A percentile compares a stretch with the other conserved stretches of the same genome.
phyloP scores from a whole-genome alignment of 2,888 invertebrate genomes.

The Rhingia campestris region DNA sequence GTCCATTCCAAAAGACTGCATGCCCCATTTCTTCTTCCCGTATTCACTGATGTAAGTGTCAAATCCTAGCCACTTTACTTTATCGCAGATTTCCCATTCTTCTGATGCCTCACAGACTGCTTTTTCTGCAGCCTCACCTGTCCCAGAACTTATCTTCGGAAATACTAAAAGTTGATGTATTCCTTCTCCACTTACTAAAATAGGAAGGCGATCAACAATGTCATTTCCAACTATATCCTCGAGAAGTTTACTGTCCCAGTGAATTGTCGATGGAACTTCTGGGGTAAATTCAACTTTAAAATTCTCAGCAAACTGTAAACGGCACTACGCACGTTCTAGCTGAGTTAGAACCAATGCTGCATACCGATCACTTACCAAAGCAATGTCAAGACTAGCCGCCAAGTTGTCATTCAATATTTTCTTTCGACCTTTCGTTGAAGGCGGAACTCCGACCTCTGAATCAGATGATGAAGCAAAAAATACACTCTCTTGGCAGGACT shows the following conservation, averaged over 20 bases:
- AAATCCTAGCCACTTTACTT: too few species aligned
- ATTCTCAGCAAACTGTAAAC: too few species aligned
- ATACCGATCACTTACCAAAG: constrained; percentile 18
- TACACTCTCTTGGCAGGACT: too few species aligned
- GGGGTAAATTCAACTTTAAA: too few species aligned
- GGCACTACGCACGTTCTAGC: constrained; percentile 31
- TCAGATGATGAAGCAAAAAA: too few species aligned
- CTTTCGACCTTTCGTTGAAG: neutral
- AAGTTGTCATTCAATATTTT: neutral
- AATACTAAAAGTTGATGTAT: neutral
- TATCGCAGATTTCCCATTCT: too few species aligned
- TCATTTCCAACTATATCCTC: too few species aligned
- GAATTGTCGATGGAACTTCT: neutral
- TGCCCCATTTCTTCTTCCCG: neutral
- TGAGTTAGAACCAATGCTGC: constrained; percentile 20
- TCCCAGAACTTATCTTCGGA: neutral
- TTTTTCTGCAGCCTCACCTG: neutral
- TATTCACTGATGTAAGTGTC: too few species aligned
- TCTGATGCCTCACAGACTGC: neutral
- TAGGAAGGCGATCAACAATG: too few species aligned
- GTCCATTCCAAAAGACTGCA: neutral
- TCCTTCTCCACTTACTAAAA: too few species aligned
- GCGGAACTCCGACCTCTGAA: too few species aligned
- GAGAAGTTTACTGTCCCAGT: constrained; percentile 6
- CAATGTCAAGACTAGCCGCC: neutral